Conservation (phyloP, 1,140 invertebrate species). For the Trypoxylus dichotomus region DNA sequence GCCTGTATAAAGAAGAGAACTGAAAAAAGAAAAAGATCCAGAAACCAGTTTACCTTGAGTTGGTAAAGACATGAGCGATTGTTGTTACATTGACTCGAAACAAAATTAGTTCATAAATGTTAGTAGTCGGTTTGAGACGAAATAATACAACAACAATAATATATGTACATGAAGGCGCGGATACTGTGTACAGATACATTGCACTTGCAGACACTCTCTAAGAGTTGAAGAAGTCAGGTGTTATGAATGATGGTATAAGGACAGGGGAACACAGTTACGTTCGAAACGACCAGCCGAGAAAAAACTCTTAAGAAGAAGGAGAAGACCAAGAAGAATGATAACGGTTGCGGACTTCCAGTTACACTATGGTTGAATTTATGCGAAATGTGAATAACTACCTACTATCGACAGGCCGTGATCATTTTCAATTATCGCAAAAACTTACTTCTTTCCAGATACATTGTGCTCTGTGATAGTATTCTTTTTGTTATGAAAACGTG, state of each 20-base stretch:
- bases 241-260: neutral
- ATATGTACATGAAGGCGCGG: neutral
- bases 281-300: neutral
- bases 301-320: constrained; percentile 19
- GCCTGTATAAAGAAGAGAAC: constrained; percentile 8
- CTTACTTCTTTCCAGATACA: neutral
- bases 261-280: neutral
- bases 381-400: constrained; percentile 4
- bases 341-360: constrained; percentile 20
- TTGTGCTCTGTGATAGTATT: neutral
- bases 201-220: neutral
- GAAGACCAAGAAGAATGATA: constrained; percentile 10
- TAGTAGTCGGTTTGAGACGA: constrained; percentile 26
- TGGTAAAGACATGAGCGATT: constrained; percentile 40
- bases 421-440: constrained; percentile 16
- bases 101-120: constrained; percentile 38
- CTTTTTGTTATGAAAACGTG: neutral
- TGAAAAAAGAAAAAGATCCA: constrained; percentile 24
- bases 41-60: constrained; percentile 46
- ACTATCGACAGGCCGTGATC: neutral
- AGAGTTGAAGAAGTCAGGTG: neutral
- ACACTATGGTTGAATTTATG: constrained; percentile 13
- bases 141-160: constrained; percentile 24
- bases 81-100: constrained; percentile 33
- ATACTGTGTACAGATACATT: neutral